Evolutionary conservation across 2,797 vertebrate genomes (phyloP), one percentile per base, ranked within the genome.

Genomic region (Holocentrus rufus): DNA sequence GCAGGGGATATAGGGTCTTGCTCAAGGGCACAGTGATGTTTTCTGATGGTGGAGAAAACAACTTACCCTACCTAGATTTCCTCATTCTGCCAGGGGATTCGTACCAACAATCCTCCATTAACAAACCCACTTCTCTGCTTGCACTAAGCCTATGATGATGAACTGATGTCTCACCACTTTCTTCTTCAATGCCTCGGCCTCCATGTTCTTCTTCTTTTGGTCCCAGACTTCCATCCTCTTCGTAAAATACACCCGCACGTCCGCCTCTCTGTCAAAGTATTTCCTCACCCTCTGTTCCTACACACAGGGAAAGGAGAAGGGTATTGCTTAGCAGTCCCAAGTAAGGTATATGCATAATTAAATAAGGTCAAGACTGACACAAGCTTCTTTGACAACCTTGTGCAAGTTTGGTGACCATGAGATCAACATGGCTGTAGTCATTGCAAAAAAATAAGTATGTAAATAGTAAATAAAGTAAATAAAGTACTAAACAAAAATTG

Each of bases 181-280:
- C 70, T 90, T 91, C 70, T 74, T 91, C 3, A 77, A 69, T 7
- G 83, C 79, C 34, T 94, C 93, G 6, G 69, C 61, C 0, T 93
- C 86, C 57, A 72, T 62, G 44, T 88, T 71, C 64, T 0, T 88
- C 85, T 88, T 94, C 63, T 93, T 80, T 67, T 89, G 88, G 0
- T 59, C 76, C 85, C 91, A 91, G 69, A 87, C 75, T 47, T 88
- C 77, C 44, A 81, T 82, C 66, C 87, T 90, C 78, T 92, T 86
- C 69, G 94, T 82, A 59, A 91, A 81, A 25, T 94, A 93, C 36
- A 89, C 90, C 76, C 97, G 81, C 18, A 92, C 87, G 8, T 92
- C 93, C 80, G 94, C 91, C 91, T 96, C 95, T 88, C 89, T 93
- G 73, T 96, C 91, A 42, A 97, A 94, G 88, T 94, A 96, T 73